phyloP scores from a whole-genome alignment of 2,113 vertebrate species.

The Gymnogyps californianus region DNA sequence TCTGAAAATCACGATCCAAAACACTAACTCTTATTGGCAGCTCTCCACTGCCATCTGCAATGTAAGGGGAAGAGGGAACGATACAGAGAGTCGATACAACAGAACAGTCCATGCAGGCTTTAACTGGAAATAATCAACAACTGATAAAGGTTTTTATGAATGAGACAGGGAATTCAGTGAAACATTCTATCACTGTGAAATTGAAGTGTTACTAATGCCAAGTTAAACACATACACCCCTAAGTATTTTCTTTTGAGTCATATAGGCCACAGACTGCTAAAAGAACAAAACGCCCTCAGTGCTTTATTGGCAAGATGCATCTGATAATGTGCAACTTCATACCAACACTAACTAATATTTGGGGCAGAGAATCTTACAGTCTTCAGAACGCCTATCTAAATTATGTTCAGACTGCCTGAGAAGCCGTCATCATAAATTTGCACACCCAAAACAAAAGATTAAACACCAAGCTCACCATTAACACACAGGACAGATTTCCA shows the following conservation, averaged over 20 bases:
- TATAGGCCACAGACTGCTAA: background rate
- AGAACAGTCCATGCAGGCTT: background rate
- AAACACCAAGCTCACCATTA: background rate
- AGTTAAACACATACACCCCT: background rate
- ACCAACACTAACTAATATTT: background rate
- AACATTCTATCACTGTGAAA: background rate
- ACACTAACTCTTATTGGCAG: background rate
- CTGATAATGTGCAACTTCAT: background rate
- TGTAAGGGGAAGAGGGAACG: background rate
- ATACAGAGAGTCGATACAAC: background rate
- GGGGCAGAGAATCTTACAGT: background rate
- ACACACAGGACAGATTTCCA: background rate
- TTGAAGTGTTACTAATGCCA: background rate
- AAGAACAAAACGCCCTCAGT: slow-evolving; percentile 20
- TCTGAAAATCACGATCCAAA: background rate
- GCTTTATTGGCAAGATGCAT: background rate
- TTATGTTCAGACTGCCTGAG: background rate
- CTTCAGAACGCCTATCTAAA: background rate
- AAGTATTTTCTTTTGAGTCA: background rate
- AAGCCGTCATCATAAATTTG: background rate
- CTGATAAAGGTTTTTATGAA: background rate
- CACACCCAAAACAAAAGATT: background rate
- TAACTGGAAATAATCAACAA: background rate
- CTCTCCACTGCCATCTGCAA: background rate
- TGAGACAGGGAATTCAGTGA: background rate